Percentiles rank a stretch among this genome's conserved stretches.
phyloP scores from a whole-genome alignment of 2,797 vertebrate species.

The Columba guinea region DNA sequence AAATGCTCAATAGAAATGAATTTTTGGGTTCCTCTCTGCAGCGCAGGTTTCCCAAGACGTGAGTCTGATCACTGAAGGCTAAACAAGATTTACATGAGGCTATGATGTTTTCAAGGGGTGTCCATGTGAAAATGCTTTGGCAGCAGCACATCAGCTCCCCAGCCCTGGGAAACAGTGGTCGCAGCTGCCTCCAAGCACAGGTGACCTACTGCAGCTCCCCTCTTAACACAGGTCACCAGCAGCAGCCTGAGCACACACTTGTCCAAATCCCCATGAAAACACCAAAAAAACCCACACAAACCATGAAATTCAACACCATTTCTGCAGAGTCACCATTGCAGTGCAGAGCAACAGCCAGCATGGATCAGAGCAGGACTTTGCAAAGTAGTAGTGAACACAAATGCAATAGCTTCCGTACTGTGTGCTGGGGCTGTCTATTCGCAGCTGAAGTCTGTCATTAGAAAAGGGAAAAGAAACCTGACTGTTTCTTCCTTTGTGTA shows the following conservation, averaged over 20 bases:
- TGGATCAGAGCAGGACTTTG: neutral
- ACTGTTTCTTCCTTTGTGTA: neutral
- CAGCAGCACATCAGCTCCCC: neutral
- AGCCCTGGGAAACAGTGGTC: neutral
- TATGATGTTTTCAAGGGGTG: neutral
- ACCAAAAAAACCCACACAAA: neutral
- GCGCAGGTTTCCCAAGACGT: accelerated
- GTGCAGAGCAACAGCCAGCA: neutral
- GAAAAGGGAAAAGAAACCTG: neutral
- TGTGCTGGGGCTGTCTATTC: neutral
- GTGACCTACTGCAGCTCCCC: neutral
- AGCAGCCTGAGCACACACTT: neutral
- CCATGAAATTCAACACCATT: neutral
- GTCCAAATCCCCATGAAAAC: neutral
- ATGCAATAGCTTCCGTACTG: neutral
- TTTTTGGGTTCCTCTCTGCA: neutral
- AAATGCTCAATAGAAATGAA: neutral
- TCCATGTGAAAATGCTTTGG: neutral
- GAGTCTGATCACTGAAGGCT: neutral
- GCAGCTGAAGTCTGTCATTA: neutral
- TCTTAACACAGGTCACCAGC: neutral
- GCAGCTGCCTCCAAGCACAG: neutral
- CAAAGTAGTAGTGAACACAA: neutral
- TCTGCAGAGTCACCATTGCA: neutral
- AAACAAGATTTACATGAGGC: neutral